phyloP scores from a whole-genome alignment of 2,797 vertebrate genomes.

The Hephaestus fuliginosus region DNA sequence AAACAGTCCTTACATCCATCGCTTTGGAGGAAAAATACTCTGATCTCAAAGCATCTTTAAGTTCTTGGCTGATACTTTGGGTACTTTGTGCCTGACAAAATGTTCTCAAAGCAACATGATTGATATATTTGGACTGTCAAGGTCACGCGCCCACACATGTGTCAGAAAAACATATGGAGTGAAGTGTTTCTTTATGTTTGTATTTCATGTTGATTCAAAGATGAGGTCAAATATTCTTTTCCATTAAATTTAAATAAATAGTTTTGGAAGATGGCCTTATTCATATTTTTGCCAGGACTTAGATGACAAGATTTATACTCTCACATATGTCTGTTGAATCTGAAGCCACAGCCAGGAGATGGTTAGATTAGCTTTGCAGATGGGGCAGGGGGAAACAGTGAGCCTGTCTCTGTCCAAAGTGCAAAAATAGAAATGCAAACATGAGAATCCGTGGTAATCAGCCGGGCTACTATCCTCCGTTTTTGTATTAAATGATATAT shows the following conservation, averaged over 20 bases:
- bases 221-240: neutral
- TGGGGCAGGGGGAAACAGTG: neutral
- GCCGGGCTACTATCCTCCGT: too few relatives aligned
- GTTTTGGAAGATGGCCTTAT: neutral
- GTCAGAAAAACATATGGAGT: neutral
- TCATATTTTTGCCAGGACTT: neutral
- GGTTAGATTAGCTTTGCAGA: neutral
- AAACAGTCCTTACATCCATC: conserved; percentile 28
- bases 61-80: conserved; percentile 12
- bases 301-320: neutral
- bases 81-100: neutral
- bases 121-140: conserved; percentile 20
- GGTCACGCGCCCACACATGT: neutral
- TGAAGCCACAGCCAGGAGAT: neutral
- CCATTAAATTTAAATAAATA: neutral
- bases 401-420: neutral
- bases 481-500: neutral
- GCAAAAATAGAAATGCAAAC: neutral
- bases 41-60: conserved; percentile 25
- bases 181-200: neutral
- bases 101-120: conserved; percentile 13
- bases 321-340: neutral
- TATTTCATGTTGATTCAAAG: neutral
- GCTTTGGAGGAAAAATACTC: conserved; percentile 22
- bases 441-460: neutral